Evolutionary conservation across 2,888 invertebrate genomes (phyloP), one percentile per base, ranked within the genome.

Genomic region (Rotaria socialis): DNA sequence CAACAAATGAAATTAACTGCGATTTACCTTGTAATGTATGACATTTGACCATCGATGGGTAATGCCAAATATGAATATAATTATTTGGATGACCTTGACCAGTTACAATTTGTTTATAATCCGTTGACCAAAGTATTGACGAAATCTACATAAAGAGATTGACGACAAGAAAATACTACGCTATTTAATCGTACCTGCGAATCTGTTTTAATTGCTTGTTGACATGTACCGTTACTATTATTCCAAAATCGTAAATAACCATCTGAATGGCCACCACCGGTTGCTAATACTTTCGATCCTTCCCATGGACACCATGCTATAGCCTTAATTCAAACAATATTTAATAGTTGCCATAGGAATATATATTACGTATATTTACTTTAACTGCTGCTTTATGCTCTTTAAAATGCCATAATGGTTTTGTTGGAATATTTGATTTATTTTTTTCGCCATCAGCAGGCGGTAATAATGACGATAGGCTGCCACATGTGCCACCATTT

Each of bases 291-390:
- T 67, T 67, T 67, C 90, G 94, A 94, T 0, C 94, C 93, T 90
- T 96, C 95, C 96, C 97, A 97, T 0, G 98, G 98, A 90, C 97
- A 98, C 97, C 97, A 99, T 19, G 97, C 95, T 24, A 99, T 92
- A 0, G 97, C 47, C 80, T 80, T 47, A 35, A 47, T 22, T 52
- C 10, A 80, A 80, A 14, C 1, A 74, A 1, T 4, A 67, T 1
- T 10, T 10, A 50, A 50, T 50, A 14, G 14, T 50, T 50, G 5
- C 35, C 35, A 35, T 35, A 35, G 35, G 35, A 35, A 35, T 35
- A 35, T 35, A 35, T 35, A 35, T 1, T 35, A 35, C 35, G 35
- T 4, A 67, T 27, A 47, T 24, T n/a, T 80, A 47, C 97, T 90
- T 97, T 96, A 43, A 96, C 96, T 0, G 96, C 96, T 0, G 96